Conservation (phyloP, 2,113 vertebrate genomes). For the Verasper variegatus region DNA sequence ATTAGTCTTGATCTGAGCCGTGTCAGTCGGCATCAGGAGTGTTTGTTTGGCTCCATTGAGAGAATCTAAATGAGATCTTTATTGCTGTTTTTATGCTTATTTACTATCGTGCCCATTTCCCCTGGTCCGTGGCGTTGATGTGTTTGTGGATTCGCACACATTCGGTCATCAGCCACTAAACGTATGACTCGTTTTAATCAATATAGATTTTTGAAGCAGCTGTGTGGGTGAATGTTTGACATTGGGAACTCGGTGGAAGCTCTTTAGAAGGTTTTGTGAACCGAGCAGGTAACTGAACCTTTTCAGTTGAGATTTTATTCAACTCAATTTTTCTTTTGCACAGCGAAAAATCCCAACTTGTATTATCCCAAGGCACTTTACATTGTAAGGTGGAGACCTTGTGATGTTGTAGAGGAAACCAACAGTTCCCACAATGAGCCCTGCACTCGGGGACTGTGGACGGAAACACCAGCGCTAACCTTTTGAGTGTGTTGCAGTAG, state of each 20-base stretch:
- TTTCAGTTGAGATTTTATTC: too few species aligned
- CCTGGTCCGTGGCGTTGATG: not conserved
- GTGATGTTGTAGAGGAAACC: too few species aligned
- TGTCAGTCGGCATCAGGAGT: slow-evolving; percentile 26
- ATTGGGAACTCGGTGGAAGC: not conserved
- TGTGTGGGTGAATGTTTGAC: slow-evolving; percentile 11
- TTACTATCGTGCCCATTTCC: not conserved
- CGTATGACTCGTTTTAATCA: slow-evolving; percentile 10
- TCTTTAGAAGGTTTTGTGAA: not conserved
- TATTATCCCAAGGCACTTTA: too few species aligned
- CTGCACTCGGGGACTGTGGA: too few species aligned
- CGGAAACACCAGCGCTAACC: not conserved
- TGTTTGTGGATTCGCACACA: not conserved
- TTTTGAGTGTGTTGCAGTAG: not conserved
- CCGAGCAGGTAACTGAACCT: not conserved
- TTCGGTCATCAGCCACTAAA: not conserved
- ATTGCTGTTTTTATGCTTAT: slow-evolving; percentile 19
- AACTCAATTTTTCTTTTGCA: too few species aligned
- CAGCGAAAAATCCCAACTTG: too few species aligned
- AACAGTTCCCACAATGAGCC: too few species aligned
- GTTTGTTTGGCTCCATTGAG: slow-evolving; percentile 19
- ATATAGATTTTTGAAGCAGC: not conserved
- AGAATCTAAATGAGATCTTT: slow-evolving; percentile 34
- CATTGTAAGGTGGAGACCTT: too few species aligned
- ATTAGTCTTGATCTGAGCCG: slow-evolving; percentile 53